Percentiles rank a stretch among this genome's conserved stretches.
phyloP scores from a whole-genome alignment of 2,888 invertebrate genomes.

The Geotrupes spiniger region DNA sequence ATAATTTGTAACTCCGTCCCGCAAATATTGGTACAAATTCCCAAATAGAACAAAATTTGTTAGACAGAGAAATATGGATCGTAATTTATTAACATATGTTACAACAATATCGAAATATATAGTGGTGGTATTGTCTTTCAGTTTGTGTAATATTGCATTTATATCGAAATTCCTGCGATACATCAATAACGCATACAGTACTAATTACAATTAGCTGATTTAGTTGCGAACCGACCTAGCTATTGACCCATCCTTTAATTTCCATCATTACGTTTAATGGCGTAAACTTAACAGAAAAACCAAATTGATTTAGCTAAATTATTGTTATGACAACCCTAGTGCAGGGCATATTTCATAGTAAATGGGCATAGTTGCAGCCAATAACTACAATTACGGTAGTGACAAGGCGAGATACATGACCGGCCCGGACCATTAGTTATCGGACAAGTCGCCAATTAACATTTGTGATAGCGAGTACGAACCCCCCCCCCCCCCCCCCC shows the following conservation, averaged over 20 bases:
- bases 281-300: slow-evolving; percentile 47
- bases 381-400: slow-evolving; percentile 50
- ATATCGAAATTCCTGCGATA: slow-evolving; percentile 45
- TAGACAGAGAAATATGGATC: slow-evolving; percentile 20
- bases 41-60: slow-evolving; percentile 4
- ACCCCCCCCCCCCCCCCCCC: neutral
- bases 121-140: slow-evolving; percentile 32
- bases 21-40: too few relatives aligned
- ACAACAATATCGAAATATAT: slow-evolving; percentile 22
- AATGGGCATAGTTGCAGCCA: slow-evolving; percentile 50
- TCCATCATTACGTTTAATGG: slow-evolving; percentile 49
- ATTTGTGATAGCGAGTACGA: slow-evolving; percentile 34
- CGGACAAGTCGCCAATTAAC: slow-evolving; percentile 43
- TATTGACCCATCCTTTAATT: slow-evolving; percentile 47
- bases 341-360: slow-evolving; percentile 47
- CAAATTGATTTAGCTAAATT: slow-evolving; percentile 50
- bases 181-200: slow-evolving; percentile 47
- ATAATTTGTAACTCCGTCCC: too few relatives aligned
- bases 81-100: slow-evolving; percentile 20
- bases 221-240: slow-evolving; percentile 44
- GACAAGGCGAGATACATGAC: slow-evolving; percentile 48
- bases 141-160: slow-evolving; percentile 32
- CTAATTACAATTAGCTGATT: slow-evolving; percentile 50
- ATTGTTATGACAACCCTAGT: slow-evolving; percentile 47
- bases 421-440: slow-evolving; percentile 45